phyloP scores from a whole-genome alignment of 2,888 invertebrate species.

The Belgica antarctica region DNA sequence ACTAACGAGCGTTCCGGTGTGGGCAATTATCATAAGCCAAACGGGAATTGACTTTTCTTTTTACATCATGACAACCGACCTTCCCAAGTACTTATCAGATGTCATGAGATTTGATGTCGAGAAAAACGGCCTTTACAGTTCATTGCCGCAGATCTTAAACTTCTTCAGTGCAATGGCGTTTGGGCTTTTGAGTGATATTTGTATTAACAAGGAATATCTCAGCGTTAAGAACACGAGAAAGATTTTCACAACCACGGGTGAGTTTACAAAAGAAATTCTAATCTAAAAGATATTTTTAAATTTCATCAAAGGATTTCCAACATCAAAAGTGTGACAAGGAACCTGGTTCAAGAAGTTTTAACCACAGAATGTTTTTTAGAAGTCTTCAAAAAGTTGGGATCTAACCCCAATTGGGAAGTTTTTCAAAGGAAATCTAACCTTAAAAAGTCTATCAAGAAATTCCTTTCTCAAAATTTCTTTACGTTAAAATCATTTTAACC shows the following conservation, averaged over 20 bases:
- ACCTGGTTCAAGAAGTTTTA: no score
- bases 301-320: no score
- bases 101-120: slow-evolving; percentile 64
- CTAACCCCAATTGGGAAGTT: no score
- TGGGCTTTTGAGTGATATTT: slow-evolving; percentile 60
- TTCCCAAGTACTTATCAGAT: slow-evolving; percentile 60
- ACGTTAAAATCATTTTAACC: slow-evolving; percentile 1
- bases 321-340: no score
- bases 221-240: slow-evolving; percentile 60
- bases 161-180: slow-evolving; percentile 38
- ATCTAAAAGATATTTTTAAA: background rate
- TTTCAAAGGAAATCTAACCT: no score
- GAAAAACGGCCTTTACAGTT: slow-evolving; percentile 53
- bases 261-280: slow-evolving; percentile 44
- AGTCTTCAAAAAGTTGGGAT: no score
- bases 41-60: slow-evolving; percentile 62
- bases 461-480: no score
- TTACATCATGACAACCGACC: slow-evolving; percentile 61
- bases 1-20: slow-evolving; percentile 55
- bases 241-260: slow-evolving; percentile 63
- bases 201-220: slow-evolving; percentile 59
- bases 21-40: slow-evolving; percentile 54
- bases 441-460: no score
- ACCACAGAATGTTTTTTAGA: no score
- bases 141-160: slow-evolving; percentile 43